Evolutionary conservation across 2,113 vertebrate genomes (phyloP).

Genomic region (Stercorarius parasiticus): DNA sequence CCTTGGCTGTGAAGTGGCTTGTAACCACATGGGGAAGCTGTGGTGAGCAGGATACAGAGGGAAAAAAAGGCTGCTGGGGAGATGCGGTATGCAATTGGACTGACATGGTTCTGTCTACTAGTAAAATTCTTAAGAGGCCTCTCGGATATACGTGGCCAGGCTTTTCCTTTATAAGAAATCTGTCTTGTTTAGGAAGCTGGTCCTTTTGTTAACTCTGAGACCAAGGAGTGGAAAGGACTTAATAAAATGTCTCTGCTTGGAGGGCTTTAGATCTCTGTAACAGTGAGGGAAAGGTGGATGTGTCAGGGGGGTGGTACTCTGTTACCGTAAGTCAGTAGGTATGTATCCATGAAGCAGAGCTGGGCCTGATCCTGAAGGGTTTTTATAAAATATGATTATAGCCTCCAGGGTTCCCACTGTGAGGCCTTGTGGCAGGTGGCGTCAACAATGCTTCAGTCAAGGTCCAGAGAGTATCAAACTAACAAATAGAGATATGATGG

Average conservation of each 20-base stretch:
- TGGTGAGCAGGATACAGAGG: not conserved
- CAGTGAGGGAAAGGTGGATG: rapidly evolving
- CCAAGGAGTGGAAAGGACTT: not conserved
- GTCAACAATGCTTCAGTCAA: not conserved
- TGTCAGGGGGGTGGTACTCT: not conserved
- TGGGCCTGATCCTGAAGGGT: not conserved
- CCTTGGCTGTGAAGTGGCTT: not conserved
- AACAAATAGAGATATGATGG: not conserved
- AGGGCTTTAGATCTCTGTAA: not conserved
- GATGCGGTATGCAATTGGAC: not conserved
- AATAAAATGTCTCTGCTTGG: not conserved
- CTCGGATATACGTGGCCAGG: not conserved
- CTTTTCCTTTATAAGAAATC: not conserved
- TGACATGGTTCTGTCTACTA: not conserved
- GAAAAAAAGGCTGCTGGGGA: not conserved
- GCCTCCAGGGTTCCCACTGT: not conserved
- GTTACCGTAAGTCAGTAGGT: not conserved
- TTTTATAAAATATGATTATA: not conserved
- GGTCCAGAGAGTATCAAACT: not conserved
- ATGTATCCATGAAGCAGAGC: not conserved
- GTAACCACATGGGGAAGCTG: not conserved
- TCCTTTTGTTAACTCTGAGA: not conserved
- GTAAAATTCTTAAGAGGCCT: not conserved
- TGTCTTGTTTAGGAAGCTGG: not conserved
- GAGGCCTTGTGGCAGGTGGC: not conserved